Evolutionary conservation across 53 echinoderm and acorn worm genomes (phyloP), one percentile per base, ranked within the genome.

Genomic region (Actinopyga echinites): DNA sequence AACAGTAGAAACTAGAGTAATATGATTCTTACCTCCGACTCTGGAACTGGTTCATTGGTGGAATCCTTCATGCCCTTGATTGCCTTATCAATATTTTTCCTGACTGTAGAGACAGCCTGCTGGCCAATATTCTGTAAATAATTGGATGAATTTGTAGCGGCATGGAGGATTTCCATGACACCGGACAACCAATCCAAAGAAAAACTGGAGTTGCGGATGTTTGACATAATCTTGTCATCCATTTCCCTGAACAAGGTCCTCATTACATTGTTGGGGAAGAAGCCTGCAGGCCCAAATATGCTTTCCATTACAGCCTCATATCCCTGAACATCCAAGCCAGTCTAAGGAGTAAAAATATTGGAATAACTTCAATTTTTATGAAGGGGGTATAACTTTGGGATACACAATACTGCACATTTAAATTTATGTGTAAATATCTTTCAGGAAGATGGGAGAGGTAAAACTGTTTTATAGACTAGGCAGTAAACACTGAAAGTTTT

Each of bases 291-390:
- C 0, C 97, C 97, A 84, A 96, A 96, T 60, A 96, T 53, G 35
- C 91, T 92, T 84, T 96, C 97, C 9, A 96, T 36, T 15, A 89
- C 86, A 13, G 88, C 85, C 82, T 96, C 97, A 82, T 92, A 92
- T n/a, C 97, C 97, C 56, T 94, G 88, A 83, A 96, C 86, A 59
- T 96, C 97, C 84, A 92, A 63, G 58, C 93, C 97, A 78, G 94
- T 83, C 97, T 96, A 66, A 75, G n/a, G 60, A 80, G 49, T 49
- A 49, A 49, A 49, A 49, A 10, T 15, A 49, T 49, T 49, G 7
- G 44, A 49, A 49, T 15, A 49, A 49, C 17, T 49, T 49, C n/a
- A n/a, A n/a, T n/a, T n/a, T n/a, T n/a, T n/a, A n/a, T n/a, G n/a
- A n/a, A n/a, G n/a, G n/a, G n/a, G n/a, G n/a, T n/a, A n/a, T n/a